A percentile compares a stretch with the other conserved stretches of the same genome.
phyloP scores from a whole-genome alignment of 2,797 vertebrate genomes.

The Scleropages formosus region DNA sequence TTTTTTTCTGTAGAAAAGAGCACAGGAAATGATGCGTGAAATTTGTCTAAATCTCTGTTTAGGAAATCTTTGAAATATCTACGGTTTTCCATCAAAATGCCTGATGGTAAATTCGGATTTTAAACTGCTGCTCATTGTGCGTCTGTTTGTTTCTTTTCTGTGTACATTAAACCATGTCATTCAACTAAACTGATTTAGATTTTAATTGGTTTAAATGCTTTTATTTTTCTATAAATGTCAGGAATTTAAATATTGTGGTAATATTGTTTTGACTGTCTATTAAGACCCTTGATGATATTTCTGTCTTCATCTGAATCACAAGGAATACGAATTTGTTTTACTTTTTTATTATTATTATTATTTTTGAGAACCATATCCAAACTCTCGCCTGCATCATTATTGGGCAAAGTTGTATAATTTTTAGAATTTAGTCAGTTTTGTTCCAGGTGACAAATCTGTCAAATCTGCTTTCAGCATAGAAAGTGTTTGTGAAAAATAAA shows the following conservation, averaged over 20 bases:
- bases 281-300: too few species aligned
- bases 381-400: too few species aligned
- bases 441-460: conserved; percentile 68
- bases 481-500: conserved; percentile 67
- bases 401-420: conserved; percentile 14
- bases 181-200: not conserved
- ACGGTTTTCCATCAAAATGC: conserved; percentile 12
- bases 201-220: not conserved
- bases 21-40: conserved; percentile 12
- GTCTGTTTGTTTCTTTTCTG: not conserved
- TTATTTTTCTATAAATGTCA: not conserved
- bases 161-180: not conserved
- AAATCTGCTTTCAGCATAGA: conserved; percentile 68
- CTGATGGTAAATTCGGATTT: not conserved
- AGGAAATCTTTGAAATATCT: not conserved
- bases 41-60: not conserved
- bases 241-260: too few species aligned
- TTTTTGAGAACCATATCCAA: too few species aligned
- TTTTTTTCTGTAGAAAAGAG: conserved; percentile 8
- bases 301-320: not conserved
- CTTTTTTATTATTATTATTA: too few species aligned
- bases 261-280: too few species aligned
- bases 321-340: not conserved
- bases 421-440: conserved; percentile 9
- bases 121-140: not conserved